Evolutionary conservation across 2,113 vertebrate species (phyloP).

Genomic region (Labeo rohita): DNA sequence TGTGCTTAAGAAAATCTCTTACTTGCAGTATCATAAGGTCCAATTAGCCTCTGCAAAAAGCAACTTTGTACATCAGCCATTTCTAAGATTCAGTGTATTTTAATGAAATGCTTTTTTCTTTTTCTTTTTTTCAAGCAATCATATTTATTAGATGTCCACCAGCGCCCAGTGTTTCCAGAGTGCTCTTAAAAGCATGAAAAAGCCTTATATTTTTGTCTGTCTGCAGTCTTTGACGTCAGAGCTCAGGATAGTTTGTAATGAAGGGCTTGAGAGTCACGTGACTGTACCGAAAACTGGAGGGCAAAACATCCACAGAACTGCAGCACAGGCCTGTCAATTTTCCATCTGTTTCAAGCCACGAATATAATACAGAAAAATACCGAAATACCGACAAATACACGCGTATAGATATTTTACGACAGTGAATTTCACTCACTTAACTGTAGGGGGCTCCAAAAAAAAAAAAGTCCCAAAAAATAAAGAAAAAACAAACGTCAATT

Average conservation of each 20-base stretch:
- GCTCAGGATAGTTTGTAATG: neutral
- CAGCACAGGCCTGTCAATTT: neutral
- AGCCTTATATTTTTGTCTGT: neutral
- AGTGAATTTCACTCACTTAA: too few relatives aligned
- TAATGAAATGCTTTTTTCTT: neutral
- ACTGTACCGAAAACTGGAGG: neutral
- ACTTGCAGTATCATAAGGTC: neutral
- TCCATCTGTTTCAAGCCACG: neutral
- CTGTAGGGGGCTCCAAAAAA: too few relatives aligned
- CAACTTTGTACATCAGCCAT: neutral
- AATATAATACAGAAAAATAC: too few relatives aligned
- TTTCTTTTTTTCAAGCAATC: neutral
- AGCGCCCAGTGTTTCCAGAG: neutral
- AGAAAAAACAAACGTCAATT: too few relatives aligned
- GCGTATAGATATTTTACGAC: too few relatives aligned
- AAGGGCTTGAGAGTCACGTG: neutral
- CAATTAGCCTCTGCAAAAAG: neutral
- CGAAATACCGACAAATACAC: too few relatives aligned
- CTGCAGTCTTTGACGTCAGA: neutral
- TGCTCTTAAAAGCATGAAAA: constrained; percentile 1
- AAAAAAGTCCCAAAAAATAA: too few relatives aligned
- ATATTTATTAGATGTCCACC: neutral
- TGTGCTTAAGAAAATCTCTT: neutral
- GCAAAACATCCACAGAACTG: neutral
- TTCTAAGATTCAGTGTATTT: neutral